Conservation (phyloP, 2,797 vertebrate genomes). For the Squalus acanthias region DNA sequence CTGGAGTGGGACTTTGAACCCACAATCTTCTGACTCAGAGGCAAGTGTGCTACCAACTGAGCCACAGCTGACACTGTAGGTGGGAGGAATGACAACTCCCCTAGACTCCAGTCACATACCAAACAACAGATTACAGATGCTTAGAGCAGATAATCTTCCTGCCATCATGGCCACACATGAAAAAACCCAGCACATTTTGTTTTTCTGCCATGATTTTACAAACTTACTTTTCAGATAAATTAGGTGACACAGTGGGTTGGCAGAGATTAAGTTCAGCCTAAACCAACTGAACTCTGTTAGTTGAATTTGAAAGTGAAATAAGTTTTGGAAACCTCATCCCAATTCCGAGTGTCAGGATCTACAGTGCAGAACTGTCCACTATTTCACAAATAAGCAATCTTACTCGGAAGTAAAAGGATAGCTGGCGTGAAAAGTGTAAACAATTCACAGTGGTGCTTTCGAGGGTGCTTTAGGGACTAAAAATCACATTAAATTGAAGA, state of each 20-base stretch:
- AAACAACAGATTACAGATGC: too few species aligned
- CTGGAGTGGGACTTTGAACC: too few species aligned
- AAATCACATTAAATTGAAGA: not conserved
- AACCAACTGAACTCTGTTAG: not conserved
- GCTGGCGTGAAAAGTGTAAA: not conserved
- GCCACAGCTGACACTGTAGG: too few species aligned
- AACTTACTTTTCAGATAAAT: not conserved
- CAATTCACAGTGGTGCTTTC: not conserved
- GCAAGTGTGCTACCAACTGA: too few species aligned
- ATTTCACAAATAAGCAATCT: not conserved
- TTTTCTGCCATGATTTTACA: not conserved
- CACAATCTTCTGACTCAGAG: too few species aligned
- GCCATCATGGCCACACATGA: too few species aligned
- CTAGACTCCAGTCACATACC: too few species aligned
- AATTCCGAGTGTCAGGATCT: not conserved
- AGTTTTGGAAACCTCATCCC: not conserved
- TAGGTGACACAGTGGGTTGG: not conserved
- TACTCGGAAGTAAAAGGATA: not conserved
- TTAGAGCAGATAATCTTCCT: too few species aligned
- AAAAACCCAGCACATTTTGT: not conserved
- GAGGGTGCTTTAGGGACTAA: not conserved
- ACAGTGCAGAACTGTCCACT: not conserved
- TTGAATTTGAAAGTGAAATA: not conserved
- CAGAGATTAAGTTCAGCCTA: not conserved
- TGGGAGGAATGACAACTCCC: too few species aligned